Base-by-base conservation (phyloP, 2,113 vertebrate species). In the Pangasianodon gigas region DNA sequence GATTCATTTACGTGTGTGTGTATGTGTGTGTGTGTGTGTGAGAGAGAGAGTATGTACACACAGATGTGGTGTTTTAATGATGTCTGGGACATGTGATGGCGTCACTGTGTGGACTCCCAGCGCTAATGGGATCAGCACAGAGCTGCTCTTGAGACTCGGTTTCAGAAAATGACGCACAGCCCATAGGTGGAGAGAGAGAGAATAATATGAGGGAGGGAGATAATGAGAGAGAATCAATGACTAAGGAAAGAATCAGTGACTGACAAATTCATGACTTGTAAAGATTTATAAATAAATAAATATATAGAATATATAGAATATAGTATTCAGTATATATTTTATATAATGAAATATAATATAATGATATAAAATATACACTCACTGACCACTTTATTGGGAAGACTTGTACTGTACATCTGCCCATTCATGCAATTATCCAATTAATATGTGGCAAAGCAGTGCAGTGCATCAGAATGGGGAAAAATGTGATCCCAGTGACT, bases 21-120 rank as follows among this genome's bases (percentile, higher is more conserved):
- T 87, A 46, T 91, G 71, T 74, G 88, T 62, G 65, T 67, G 69
- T 85, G 52, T 91, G 69, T 74, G 88, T 62, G 65, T 65, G 69
- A 82, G 92, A 58, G 62, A 56, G 51, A 26, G n/a, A 82, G 92
- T 84, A 48, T 90, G 37, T 87, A 89, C 91, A 79, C 86, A 92
- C 87, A 92, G 93, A 93, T 90, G 91, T 91, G 93, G 93, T 92
- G 89, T 91, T 91, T 91, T 92, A 90, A 95, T 93, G 94, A 95
- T 93, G 92, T 90, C 91, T 92, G 85, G 93, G 93, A 94, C 93
- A 94, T 94, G 87, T 89, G 94, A 92, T 96, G 94, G 94, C 93
- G 95, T 93, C 94, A 96, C 93, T 94, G 94, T 90, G 92, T 93
- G 93, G 89, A 92, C 90, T 91, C 86, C 89, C 90, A 90, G 83